A percentile compares a stretch with the other conserved stretches of the same genome.
phyloP scores from a whole-genome alignment of 2,888 invertebrate genomes.

The Amitus sp. region DNA sequence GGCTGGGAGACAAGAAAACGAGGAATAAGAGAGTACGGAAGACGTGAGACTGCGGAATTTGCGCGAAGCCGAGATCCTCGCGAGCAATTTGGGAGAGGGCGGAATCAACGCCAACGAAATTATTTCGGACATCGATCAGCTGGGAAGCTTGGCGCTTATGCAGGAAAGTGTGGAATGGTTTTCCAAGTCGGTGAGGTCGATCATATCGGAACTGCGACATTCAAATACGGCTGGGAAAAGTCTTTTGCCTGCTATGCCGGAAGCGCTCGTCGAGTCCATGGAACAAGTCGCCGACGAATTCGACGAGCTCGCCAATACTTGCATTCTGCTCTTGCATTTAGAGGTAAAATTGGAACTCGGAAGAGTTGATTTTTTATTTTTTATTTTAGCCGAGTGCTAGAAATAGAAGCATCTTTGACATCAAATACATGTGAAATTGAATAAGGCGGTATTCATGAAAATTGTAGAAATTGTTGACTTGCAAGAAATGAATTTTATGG shows the following conservation, averaged over 20 bases:
- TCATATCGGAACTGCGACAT: conserved; percentile 57
- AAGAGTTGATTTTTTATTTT: too few species aligned
- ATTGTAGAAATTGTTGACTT: too few species aligned
- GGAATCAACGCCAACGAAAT: conserved; percentile 87
- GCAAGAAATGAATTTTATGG: too few species aligned
- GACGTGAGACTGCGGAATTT: conserved; percentile 82
- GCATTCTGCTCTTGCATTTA: conserved; percentile 89
- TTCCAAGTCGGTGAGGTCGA: conserved; percentile 47
- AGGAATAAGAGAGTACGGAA: conserved; percentile 81
- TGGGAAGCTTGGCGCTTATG: conserved; percentile 87
- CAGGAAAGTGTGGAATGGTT: conserved; percentile 87
- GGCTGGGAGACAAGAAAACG: conserved; percentile 67
- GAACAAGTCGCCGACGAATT: conserved; percentile 81
- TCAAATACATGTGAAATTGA: too few species aligned
- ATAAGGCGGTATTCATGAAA: too few species aligned
- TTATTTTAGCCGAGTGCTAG: too few species aligned
- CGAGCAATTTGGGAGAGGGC: conserved; percentile 89
- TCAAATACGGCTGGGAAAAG: conserved; percentile 59
- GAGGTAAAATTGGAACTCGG: conserved; percentile 79
- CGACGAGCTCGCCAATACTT: conserved; percentile 90
- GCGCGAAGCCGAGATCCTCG: conserved; percentile 92
- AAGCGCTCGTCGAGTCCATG: conserved; percentile 73
- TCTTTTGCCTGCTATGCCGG: conserved; percentile 66
- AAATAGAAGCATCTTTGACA: too few species aligned
- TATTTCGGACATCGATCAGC: conserved; percentile 82